phyloP scores from a whole-genome alignment of 2,797 vertebrate genomes.

The Chaetodon trifasciatus region DNA sequence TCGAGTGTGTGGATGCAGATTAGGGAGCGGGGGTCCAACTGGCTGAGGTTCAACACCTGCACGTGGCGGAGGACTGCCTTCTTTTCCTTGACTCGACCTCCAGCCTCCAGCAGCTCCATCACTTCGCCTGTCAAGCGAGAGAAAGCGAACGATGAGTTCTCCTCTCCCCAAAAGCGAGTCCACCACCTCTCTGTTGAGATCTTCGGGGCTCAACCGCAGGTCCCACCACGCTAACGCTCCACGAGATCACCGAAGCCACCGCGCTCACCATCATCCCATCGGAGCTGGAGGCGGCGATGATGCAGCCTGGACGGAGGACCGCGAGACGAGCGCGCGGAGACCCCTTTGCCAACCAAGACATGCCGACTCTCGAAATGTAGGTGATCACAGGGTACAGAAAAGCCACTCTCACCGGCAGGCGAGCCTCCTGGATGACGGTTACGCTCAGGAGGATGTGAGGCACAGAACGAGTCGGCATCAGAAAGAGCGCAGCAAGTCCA shows the following conservation, averaged over 20 bases:
- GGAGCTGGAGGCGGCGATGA: constrained; percentile 68
- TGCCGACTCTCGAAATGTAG: constrained; percentile 44
- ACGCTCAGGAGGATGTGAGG: constrained; percentile 77
- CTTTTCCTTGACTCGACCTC: constrained; percentile 23
- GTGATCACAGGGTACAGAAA: constrained; percentile 76
- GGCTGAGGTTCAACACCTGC: constrained; percentile 62
- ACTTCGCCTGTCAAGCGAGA: constrained; percentile 27
- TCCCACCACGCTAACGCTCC: constrained; percentile 68
- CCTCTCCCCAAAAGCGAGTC: constrained; percentile 92
- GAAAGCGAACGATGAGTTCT: constrained; percentile 86
- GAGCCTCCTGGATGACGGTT: constrained; percentile 76
- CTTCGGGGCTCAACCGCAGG: constrained; percentile 81
- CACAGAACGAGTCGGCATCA: constrained; percentile 61
- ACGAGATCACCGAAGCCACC: constrained; percentile 76
- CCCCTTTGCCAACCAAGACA: constrained; percentile 91
- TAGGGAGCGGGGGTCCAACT: constrained; percentile 22
- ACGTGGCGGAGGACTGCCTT: constrained; percentile 61
- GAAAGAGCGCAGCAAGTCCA: constrained; percentile 74
- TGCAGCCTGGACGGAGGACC: constrained; percentile 82
- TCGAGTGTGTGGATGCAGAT: constrained; percentile 39
- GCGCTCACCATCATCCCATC: constrained; percentile 63
- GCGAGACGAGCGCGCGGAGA: constrained; percentile 91
- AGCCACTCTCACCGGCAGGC: constrained; percentile 75
- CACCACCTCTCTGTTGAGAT: constrained; percentile 89
- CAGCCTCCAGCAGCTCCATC: constrained; percentile 45